Percentiles rank a stretch among this genome's conserved stretches.
These are phyloP conservation scores for Xylocopa sonorina DNA, from an alignment of 1,140 invertebrate species.

Conservation along the genomic window DNA sequence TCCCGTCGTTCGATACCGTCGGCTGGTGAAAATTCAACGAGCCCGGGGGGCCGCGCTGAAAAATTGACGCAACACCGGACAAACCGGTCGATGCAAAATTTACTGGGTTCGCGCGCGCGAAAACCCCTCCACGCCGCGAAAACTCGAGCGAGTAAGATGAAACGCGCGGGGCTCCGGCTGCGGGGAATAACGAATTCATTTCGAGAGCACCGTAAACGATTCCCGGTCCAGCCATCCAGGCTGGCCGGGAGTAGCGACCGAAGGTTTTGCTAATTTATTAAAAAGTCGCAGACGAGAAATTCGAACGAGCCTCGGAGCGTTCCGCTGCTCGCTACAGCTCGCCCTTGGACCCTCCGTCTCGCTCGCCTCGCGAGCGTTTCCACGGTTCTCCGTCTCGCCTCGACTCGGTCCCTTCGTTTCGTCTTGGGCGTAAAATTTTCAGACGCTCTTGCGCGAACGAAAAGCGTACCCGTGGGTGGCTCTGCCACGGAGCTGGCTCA, in stretches of 20 bases:
- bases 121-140: not conserved
- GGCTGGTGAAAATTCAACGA: not conserved
- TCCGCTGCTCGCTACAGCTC: no score
- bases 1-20: no score
- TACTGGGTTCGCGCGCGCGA: not conserved
- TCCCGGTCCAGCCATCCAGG: constrained; percentile 57
- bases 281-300: constrained; percentile 64
- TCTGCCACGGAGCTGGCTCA: constrained; percentile 28
- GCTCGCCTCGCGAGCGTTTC: no score
- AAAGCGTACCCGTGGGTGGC: constrained; percentile 49
- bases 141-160: constrained; percentile 48
- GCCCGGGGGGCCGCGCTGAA: not conserved
- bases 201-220: constrained; percentile 64
- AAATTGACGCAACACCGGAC: constrained; percentile 26
- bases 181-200: constrained; percentile 64
- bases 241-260: constrained; percentile 34
- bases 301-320: constrained; percentile 50
- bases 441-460: constrained; percentile 53
- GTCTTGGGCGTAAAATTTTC: constrained; percentile 66
- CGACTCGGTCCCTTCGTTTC: no score
- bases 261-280: constrained; percentile 65
- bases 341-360: no score
- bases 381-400: no score
- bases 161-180: not conserved
- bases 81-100: constrained; percentile 31